Evolutionary conservation across 2,797 vertebrate genomes (phyloP), one percentile per base, ranked within the genome.

Genomic region (Danio kyathit): DNA sequence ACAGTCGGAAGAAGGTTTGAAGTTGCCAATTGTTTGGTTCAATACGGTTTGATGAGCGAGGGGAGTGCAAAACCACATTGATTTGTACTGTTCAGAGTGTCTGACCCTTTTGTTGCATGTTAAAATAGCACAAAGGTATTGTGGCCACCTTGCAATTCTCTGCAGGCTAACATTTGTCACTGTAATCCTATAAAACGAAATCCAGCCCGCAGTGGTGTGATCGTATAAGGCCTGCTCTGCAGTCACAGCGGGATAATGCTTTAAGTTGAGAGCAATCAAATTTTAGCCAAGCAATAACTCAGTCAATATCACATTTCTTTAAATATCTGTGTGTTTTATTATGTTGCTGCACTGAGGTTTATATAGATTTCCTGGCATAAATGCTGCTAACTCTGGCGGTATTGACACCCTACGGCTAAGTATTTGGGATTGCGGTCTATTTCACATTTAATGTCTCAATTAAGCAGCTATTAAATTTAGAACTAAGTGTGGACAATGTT

Each of bases 21-120:
- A 86, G 83, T 81, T 83, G 84, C 88, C 91, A 82, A 85, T 84
- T 85, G 82, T 82, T 81, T 59, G 83, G 84, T 80, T 86, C 84
- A 81, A 83, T 74, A 86, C 81, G 83, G 88, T 88, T 79, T 88
- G 87, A 80, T 67, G 81, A 78, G 41, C 54, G 70, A 41, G 76
- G 43, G 43, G 51, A 67, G 44, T 76, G 43, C 48, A 51, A 79
- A 82, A 82, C 67, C 86, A 88, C 86, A 83, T 78, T 79, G 83
- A 71, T 82, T 70, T 82, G 29, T 43, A 70, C 64, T 69, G 52
- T 77, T 79, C 54, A 70, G 64, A 75, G 54, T 74, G 73, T 60
- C 17, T 13, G 19, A 54, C 81, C 63, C 56, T 82, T 84, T 81
- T 83, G 76, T 52, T 69, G 70, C 66, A 41, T 46, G 71, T 61